Conservation (phyloP, 2,888 invertebrate species). For the Lissocephala sabroskyi region DNA sequence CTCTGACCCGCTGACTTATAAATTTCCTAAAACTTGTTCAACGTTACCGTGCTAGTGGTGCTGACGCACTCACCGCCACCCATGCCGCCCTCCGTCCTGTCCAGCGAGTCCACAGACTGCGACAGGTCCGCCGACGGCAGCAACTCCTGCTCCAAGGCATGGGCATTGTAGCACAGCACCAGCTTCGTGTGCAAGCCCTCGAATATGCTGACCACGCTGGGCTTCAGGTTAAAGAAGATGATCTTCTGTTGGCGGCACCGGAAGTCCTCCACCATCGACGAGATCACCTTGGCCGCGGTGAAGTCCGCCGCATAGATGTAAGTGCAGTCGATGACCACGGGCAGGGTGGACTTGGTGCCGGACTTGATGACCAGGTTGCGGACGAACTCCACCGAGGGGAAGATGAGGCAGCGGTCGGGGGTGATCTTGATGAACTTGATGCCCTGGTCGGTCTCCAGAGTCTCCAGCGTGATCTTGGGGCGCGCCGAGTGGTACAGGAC, state of each 20-base stretch:
- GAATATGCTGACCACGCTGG: conserved; percentile 85
- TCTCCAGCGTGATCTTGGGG: conserved; percentile 88
- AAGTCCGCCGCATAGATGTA: conserved; percentile 91
- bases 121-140: conserved; percentile 15
- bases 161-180: conserved; percentile 60
- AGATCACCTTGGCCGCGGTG: conserved; percentile 87
- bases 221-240: conserved; percentile 88
- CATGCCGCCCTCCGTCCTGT: conserved; percentile 25
- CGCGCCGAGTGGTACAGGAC: conserved; percentile 90
- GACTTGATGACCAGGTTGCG: conserved; percentile 87
- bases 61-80: conserved; percentile 36
- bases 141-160: conserved; percentile 47
- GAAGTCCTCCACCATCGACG: conserved; percentile 83
- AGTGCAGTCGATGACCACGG: conserved; percentile 89
- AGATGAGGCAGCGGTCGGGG: conserved; percentile 90
- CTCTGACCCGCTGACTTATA: not conserved
- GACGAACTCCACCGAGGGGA: conserved; percentile 93
- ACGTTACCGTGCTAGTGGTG: conserved; percentile 44
- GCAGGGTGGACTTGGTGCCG: conserved; percentile 77
- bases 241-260: conserved; percentile 81
- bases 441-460: conserved; percentile 79
- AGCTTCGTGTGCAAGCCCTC: conserved; percentile 75
- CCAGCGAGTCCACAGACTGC: conserved; percentile 42
- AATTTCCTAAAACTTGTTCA: conserved; percentile 26
- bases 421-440: conserved; percentile 86